Conservation (phyloP, 2,888 invertebrate genomes). For the Anarsia innoxiella region DNA sequence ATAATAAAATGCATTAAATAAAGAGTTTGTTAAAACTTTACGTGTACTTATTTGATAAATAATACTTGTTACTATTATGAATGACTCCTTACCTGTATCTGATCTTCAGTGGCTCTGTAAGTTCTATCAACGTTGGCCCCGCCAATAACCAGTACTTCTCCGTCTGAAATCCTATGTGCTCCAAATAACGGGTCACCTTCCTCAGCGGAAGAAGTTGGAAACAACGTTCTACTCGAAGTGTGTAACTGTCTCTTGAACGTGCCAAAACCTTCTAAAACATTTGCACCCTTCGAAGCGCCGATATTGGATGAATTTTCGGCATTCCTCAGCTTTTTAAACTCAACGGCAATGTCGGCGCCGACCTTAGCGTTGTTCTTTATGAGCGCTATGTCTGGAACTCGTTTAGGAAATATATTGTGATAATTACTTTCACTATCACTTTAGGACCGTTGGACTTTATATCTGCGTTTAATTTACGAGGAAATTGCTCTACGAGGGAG, state of each 20-base stretch:
- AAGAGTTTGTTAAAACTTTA: constrained; percentile 68
- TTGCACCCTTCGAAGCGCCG: constrained; percentile 28
- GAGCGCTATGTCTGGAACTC: constrained; percentile 85
- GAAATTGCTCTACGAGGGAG: constrained; percentile 29
- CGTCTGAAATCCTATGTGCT: constrained; percentile 20
- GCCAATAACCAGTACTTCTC: constrained; percentile 81
- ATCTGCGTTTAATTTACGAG: constrained; percentile 46
- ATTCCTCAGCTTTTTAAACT: constrained; percentile 67
- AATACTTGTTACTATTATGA: background rate
- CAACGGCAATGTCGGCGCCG: constrained; percentile 86
- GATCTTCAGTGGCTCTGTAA: constrained; percentile 76
- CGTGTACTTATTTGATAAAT: constrained; percentile 12
- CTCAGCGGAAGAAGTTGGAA: constrained; percentile 14
- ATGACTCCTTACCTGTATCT: constrained; percentile 79
- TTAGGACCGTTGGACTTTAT: constrained; percentile 35
- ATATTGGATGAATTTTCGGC: constrained; percentile 39
- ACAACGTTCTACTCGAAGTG: constrained; percentile 40
- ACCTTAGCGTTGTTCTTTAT: constrained; percentile 94
- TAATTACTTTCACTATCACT: constrained; percentile 48
- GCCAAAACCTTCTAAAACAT: constrained; percentile 18
- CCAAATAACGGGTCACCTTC: constrained; percentile 27
- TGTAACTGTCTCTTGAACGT: constrained; percentile 41
- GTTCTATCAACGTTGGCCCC: constrained; percentile 86
- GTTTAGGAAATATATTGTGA: constrained; percentile 55
- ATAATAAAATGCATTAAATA: constrained; percentile 73